Conservation (phyloP, 2,888 invertebrate species). For the Automeris io region DNA sequence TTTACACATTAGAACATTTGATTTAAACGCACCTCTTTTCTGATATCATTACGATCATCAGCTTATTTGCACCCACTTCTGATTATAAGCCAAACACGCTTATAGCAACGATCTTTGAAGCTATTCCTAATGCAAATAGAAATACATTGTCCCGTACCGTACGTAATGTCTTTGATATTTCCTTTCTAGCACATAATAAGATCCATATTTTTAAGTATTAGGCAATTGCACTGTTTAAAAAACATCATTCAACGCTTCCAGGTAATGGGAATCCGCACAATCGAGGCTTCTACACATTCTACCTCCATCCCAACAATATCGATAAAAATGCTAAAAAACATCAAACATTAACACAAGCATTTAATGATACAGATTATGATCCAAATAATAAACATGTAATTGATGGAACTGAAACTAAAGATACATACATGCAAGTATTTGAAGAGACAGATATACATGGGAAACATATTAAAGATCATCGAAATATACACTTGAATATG, state of each 20-base stretch:
- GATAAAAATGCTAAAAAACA: neutral
- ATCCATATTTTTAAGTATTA: no score
- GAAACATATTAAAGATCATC: neutral
- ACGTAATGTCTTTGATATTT: no score
- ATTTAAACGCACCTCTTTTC: no score
- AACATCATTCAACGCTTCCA: conserved; percentile 29
- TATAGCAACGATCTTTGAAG: no score
- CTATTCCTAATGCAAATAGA: no score
- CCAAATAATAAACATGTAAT: neutral
- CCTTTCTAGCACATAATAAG: no score
- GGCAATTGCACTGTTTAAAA: conserved; percentile 12
- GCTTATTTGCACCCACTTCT: no score
- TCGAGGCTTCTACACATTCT: conserved; percentile 32
- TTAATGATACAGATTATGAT: neutral
- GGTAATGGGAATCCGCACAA: conserved; percentile 31
- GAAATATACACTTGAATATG: conserved; percentile 5
- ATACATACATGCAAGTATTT: neutral
- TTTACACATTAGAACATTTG: neutral
- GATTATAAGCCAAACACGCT: no score
- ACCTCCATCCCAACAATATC: conserved; percentile 13
- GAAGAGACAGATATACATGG: neutral
- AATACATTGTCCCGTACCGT: no score
- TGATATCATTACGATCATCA: no score
- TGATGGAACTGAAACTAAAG: neutral
- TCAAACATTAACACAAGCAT: neutral